Evolutionary conservation across 2,113 vertebrate species (phyloP), one percentile per base, ranked within the genome.

Genomic region (Solenodon paradoxus): DNA sequence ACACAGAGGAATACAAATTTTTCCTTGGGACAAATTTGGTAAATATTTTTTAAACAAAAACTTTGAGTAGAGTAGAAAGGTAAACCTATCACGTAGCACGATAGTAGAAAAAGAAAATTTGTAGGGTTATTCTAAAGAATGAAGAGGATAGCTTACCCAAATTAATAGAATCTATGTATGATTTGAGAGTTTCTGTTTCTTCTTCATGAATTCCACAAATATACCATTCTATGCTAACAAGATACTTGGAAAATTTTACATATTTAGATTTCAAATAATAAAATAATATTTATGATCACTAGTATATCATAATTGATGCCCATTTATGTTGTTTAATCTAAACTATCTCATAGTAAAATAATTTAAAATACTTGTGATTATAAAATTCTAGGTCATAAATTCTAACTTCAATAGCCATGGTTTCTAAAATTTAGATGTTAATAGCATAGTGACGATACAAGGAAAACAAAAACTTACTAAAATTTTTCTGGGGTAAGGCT

Each of bases 401-500:
- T 75, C 49, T 59, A 75, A 82, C 19, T 63, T 92, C 68, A 68
- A 49, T 9, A 35, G 30, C 47, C 38, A 66, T 1, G 19, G 9
- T 24, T 6, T 19, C 55, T 40, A n/a, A 57, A 92, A 87, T 91
- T 35, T 93, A 2, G 95, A 4, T 71, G 94, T 59, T 72, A 83
- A 77, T 61, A 83, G 8, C 12, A 4, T 42, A 38, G 32, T 88
- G 49, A 30, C n/a, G 5, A 59, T 45, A 26, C 3, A 68, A 26
- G 26, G 66, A 22, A 22, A 85, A 77, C 16, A 55, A 83, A 66
- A 95, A 2, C 3, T 13, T 9, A 47, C 35, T 71, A 1, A 7
- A 15, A 4, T 40, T 74, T 95, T 87, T 32, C 90, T 95, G 28
- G 53, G 95, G 15, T 57, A 92, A 96, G 89, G 92, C 92, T 96